Evolutionary conservation across 2,113 vertebrate species (phyloP).

Genomic region (Rhagologus leucostigma): DNA sequence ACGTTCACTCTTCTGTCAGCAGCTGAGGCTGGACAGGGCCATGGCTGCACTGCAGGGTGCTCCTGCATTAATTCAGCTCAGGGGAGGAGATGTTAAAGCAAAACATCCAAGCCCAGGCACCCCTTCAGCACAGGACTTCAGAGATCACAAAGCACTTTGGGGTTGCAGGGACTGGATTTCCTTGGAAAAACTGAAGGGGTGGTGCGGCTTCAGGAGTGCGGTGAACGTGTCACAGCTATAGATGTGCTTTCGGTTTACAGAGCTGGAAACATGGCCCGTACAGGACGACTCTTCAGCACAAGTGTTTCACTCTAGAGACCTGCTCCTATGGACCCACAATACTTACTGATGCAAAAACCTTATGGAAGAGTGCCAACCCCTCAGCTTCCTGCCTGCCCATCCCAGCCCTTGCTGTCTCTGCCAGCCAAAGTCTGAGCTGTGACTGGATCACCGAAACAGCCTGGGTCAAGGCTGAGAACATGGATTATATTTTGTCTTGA

Average conservation of each 20-base stretch:
- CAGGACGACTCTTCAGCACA: not conserved
- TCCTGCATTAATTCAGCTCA: not conserved
- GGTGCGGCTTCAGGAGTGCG: not conserved
- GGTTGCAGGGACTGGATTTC: not conserved
- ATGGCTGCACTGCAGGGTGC: not conserved
- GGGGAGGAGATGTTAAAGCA: not conserved
- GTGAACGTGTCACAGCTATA: not conserved
- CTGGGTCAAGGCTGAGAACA: not conserved
- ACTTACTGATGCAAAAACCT: not conserved
- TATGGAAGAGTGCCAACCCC: not conserved
- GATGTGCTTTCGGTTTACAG: not conserved
- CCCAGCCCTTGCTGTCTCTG: not conserved
- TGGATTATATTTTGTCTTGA: not conserved
- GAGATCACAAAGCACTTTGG: not conserved
- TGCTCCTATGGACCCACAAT: not conserved
- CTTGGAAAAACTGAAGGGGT: not conserved
- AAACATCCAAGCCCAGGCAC: not conserved
- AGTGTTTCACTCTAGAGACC: not conserved
- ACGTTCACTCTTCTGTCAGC: not conserved
- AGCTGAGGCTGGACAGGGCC: not conserved
- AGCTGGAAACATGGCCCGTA: not conserved
- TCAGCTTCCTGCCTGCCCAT: not conserved
- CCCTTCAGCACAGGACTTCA: not conserved
- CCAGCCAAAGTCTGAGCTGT: not conserved
- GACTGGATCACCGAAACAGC: not conserved